A percentile compares a stretch with the other conserved stretches of the same genome.
These are phyloP conservation scores for Callyntrura guangdongensis DNA, from an alignment of 2,888 invertebrate genomes.

Conservation along the genomic window DNA sequence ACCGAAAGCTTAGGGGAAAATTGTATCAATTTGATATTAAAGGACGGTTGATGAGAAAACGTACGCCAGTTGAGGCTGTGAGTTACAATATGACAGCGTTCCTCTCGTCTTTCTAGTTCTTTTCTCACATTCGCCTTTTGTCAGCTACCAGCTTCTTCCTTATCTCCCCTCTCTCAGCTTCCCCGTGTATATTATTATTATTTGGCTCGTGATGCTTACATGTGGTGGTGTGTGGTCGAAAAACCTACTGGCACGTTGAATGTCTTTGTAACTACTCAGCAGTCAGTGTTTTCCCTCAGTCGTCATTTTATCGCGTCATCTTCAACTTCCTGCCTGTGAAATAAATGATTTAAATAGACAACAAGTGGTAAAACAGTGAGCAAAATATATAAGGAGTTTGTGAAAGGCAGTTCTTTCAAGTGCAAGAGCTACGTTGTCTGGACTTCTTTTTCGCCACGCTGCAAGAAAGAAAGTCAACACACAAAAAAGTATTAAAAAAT, in stretches of 20 bases:
- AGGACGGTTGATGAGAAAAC: slow-evolving; percentile 69
- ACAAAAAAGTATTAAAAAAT: no score
- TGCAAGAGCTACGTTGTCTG: no score
- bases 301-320: background rate
- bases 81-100: background rate
- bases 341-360: slow-evolving; percentile 31
- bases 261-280: background rate
- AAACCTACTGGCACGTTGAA: background rate
- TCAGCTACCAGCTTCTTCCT: background rate
- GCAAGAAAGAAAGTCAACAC: background rate
- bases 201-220: background rate
- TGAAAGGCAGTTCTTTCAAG: background rate
- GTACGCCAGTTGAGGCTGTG: slow-evolving; percentile 51
- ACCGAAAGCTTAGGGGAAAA: slow-evolving; percentile 63
- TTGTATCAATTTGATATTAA: slow-evolving; percentile 75
- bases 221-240: slow-evolving; percentile 29
- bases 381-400: background rate
- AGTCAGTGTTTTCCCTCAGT: background rate
- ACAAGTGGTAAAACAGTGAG: slow-evolving; percentile 32
- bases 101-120: background rate
- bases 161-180: slow-evolving; percentile 47
- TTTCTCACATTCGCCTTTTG: slow-evolving; percentile 20
- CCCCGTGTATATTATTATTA: slow-evolving; percentile 4
- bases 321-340: slow-evolving; percentile 44
- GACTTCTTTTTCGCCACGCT: background rate